Base-by-base conservation (phyloP, 30 jellyfish, hydroid and myxozoan species). In the Turritopsis rubra region DNA sequence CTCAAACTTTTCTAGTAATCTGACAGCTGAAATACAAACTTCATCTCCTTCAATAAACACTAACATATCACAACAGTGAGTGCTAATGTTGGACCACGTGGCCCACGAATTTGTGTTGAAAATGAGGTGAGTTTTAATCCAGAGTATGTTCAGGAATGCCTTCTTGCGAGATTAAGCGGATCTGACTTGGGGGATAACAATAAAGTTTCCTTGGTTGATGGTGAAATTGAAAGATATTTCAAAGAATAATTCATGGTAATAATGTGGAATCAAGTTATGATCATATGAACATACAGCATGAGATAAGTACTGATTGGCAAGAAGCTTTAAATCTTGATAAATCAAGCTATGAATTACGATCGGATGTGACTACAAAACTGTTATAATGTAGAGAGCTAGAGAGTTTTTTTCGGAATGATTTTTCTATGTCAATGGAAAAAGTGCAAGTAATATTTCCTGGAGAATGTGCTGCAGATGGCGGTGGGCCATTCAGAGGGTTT, bases 381-480 rank as follows among this genome's bases (percentile, higher is more conserved):
- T 41, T 41, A 41, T 41, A 41, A 41, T 41, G 60, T 13, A 41
- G 60, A 41, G 60, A 13, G 60, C 60, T n/a, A 41, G 13, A 41
- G 60, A 41, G 60, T 41, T 41, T 41, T 41, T 41, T 41, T 41
- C 60, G 60, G 60, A 41, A 41, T 41, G 60, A 41, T 41, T 41
- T 41, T 41, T 41, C 60, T 41, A 3, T 41, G 13, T 41, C 60
- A 41, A 41, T 3, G 13, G 60, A 41, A 41, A 41, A 41, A 41
- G 60, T 41, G 13, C 60, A 41, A 41, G 60, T 41, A 41, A 41
- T 41, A 3, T 41, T 41, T 41, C 52, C 81, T 17, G 81, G 52
- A 73, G 81, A 73, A 73, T 41, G 65, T 25, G 81, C 81, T 73
- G 81, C 81, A 73, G 81, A 73, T 73, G 81, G 52, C 17, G 81